Evolutionary conservation across 2,888 invertebrate species (phyloP), one percentile per base, ranked within the genome.

Genomic region (Drosophila robusta): DNA sequence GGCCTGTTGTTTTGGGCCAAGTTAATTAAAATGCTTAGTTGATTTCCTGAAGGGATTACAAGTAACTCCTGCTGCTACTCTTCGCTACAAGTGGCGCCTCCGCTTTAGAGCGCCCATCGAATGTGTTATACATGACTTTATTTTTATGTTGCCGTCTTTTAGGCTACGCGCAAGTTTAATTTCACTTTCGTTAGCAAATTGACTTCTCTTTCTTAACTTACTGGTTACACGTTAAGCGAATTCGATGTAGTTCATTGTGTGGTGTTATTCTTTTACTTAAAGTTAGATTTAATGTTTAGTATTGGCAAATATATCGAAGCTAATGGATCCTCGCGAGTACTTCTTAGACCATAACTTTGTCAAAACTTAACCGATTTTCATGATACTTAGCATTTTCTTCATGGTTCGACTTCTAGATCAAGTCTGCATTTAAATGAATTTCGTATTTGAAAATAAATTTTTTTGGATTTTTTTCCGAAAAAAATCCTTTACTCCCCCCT

Each of bases 1-100:
- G 55, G 16, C 34, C 34, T 50, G 50, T 50, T 61, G 36, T 39
- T 54, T 64, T 69, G 60, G 60, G 75, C 75, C 60, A 85, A 83
- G 83, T 83, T 83, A 87, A 83, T 83, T 83, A 83, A 83, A 83
- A 83, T 83, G 78, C 74, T 80, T 83, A 74, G 78, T 74, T 87
- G 87, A 84, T 83, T 83, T 87, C 82, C 82, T 87, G 64, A 78
- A 81, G 82, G 82, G 85, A 85, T 87, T 77, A 75, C 80, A 77
- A 83, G 51, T 51, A 34, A 18, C 18, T 2, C 18, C 18, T 18
- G 65, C 12, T 16, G 16, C 18, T 12, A 36, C 16, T 45, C 8
- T 29, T 9, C 29, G 39, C 39, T 32, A 16, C 11, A 11, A 5
- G 41, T 39, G 4, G 1, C 14, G 32, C 3, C n/a, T 7, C 16